These are phyloP conservation scores for Epirrhoe tristata DNA, from an alignment of 2,888 invertebrate species.

Conservation along the genomic window DNA sequence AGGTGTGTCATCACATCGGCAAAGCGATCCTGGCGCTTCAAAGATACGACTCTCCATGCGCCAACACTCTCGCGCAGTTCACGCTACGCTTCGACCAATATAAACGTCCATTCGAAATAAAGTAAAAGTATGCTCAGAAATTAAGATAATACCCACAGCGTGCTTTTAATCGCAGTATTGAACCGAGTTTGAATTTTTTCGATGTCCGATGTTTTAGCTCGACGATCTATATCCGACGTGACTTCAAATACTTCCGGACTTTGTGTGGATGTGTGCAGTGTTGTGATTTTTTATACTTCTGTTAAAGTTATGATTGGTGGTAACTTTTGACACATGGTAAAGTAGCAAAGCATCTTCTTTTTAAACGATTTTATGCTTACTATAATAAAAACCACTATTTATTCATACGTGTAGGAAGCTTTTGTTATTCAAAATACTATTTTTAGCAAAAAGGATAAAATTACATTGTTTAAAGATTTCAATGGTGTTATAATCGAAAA, in stretches of 20 bases:
- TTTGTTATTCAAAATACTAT: too few species aligned
- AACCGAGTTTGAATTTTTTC: slow-evolving; percentile 26
- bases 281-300: slow-evolving; percentile 19
- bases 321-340: slow-evolving; percentile 41
- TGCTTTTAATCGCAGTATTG: slow-evolving; percentile 34
- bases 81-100: slow-evolving; percentile 71
- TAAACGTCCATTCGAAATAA: slow-evolving; percentile 76
- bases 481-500: too few species aligned
- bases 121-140: slow-evolving; percentile 63
- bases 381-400: too few species aligned
- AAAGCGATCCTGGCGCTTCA: slow-evolving; percentile 60
- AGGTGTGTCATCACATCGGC: slow-evolving; percentile 61
- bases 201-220: slow-evolving; percentile 18
- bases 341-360: slow-evolving; percentile 30
- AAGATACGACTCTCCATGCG: slow-evolving; percentile 56
- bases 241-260: slow-evolving; percentile 13
- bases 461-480: too few species aligned
- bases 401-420: too few species aligned
- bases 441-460: too few species aligned
- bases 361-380: background rate
- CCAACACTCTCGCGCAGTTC: slow-evolving; percentile 73
- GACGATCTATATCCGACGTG: slow-evolving; percentile 7
- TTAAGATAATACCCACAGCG: slow-evolving; percentile 48
- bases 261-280: slow-evolving; percentile 36
- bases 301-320: background rate